Evolutionary conservation across 2,797 vertebrate species (phyloP), one percentile per base, ranked within the genome.

Genomic region (Sebastes matsubarae): DNA sequence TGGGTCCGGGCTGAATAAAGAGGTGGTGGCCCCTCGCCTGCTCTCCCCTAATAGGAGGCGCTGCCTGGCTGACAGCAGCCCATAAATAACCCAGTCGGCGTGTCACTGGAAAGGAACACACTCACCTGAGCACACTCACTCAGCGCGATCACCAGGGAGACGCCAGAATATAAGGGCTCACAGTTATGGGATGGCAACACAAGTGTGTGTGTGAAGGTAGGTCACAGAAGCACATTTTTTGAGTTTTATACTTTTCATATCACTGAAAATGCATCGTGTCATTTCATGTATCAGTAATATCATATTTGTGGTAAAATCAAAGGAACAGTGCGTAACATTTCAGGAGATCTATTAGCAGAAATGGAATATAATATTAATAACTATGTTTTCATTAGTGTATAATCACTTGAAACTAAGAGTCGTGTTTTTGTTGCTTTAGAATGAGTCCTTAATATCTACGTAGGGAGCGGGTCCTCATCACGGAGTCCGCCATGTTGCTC

Each of bases 81-180:
- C 94, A 96, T 96, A 95, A 96, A 96, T 96, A 95, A 96, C 94
- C 88, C 71, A 72, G 85, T 87, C 75, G 30, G 82, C 22, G 58
- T 83, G 88, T 79, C 83, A 86, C 65, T 63, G 87, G 93, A 34
- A 81, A 90, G 89, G 86, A 93, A 89, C 79, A 85, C 84, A 83
- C 88, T 94, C 92, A 94, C 91, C 91, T 94, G 88, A 87, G 86
- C 89, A 54, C 71, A 74, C 75, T 89, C 76, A 82, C 83, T 90
- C 89, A 85, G 60, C 29, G 52, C 55, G 59, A 80, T 75, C 88
- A 68, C 58, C 7, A 70, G 83, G 68, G 87, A 83, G 73, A 57
- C 1, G 30, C 57, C 59, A n/a, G 34, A 66, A 59, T 68, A 29
- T 50, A 57, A 82, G 63, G 42, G 59, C 66, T 71, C 63, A 38